A percentile compares a stretch with the other conserved stretches of the same genome.
phyloP scores from a whole-genome alignment of 2,888 invertebrate species.

The Calameuta idolon region DNA sequence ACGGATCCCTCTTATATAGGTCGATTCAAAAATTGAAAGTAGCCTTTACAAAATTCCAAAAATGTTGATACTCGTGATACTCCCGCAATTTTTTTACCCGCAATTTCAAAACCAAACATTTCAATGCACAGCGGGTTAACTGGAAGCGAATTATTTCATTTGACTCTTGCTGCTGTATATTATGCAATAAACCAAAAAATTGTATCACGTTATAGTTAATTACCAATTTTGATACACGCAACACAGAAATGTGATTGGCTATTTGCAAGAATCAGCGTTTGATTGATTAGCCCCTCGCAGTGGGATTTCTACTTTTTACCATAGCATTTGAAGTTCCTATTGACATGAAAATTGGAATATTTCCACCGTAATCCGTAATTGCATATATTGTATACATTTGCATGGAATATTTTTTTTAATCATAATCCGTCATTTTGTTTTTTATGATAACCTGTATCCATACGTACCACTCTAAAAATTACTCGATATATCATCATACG shows the following conservation, averaged over 20 bases:
- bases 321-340: not conserved
- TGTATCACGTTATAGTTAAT: not conserved
- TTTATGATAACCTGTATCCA: not conserved
- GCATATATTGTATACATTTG: too few relatives aligned
- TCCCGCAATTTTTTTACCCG: not conserved
- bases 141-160: not conserved
- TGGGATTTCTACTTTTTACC: not conserved
- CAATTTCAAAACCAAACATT: not conserved
- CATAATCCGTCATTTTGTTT: not conserved
- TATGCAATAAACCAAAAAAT: not conserved
- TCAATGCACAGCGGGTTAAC: not conserved
- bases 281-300: not conserved
- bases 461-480: not conserved
- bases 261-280: not conserved
- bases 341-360: not conserved
- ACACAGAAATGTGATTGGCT: not conserved
- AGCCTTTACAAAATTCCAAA: not conserved
- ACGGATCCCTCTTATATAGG: not conserved
- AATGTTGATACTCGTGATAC: not conserved
- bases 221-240: not conserved
- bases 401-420: too few relatives aligned
- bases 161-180: not conserved
- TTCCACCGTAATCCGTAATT: not conserved
- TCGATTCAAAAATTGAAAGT: not conserved
- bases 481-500: not conserved